Base-by-base conservation (phyloP, 2,888 invertebrate genomes). In the Ariolimax columbianus region DNA sequence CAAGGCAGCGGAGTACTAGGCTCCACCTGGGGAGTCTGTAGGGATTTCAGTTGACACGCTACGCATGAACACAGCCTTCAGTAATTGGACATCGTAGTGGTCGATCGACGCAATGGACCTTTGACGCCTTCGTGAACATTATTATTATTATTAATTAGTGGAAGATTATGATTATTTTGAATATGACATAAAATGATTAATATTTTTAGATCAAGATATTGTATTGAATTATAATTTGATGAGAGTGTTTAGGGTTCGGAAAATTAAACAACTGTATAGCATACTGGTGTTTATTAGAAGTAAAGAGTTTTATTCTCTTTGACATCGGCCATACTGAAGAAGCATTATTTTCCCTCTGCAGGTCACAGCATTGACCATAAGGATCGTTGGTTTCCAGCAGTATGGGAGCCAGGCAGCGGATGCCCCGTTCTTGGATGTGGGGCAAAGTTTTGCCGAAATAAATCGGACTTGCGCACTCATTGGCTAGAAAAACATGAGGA, bases 341-440 rank as follows among this genome's bases (percentile, higher is more conserved):
- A 63, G 66, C 59, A 38, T 82, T 82, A 43, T 82, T 82, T 82
- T 72, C 82, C 70, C 59, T 82, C 82, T 82, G 73, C 82, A 82
- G 82, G 73, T 82, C 73, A 73, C 72, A 70, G 68, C 19, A 38
- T 82, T 82, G 82, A 70, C 47, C 72, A 51, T n/a, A 73, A 82
- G 33, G 51, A 59, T 47, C 33, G 33, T 80, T 51, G 47, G 36
- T 72, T 51, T 30, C 63, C 68, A 38, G 59, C 70, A 77, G 38
- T 75, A 19, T 83, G 83, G 83, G 83, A 77, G 66, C 83, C 77
- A 26, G 77, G 77, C 43, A 83, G 83, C 66, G 83, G 83, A 77
- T 81, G 81, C n/a, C 81, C 81, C 26, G 81, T 81, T 55, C 72
- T 47, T 55, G 81, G 81, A 38, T 81, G 81, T 81, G 55, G 70